Conservation (phyloP, 2,888 invertebrate genomes). For the Andrena minutula region DNA sequence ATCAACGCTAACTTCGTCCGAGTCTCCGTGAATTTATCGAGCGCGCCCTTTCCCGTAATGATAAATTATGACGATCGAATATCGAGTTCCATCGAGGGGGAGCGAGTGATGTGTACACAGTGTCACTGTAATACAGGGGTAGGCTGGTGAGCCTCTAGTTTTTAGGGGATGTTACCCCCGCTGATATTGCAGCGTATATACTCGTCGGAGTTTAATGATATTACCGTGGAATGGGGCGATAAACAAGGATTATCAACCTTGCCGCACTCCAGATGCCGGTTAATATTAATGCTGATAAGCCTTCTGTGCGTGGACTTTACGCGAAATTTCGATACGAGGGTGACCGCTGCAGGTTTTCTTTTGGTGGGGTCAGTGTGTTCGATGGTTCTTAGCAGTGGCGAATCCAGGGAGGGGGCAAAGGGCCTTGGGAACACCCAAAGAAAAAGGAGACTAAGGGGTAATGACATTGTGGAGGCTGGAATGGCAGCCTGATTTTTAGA, state of each 20-base stretch:
- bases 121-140: constrained; percentile 30
- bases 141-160: constrained; percentile 29
- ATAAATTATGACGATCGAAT: constrained; percentile 72
- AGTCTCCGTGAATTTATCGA: constrained; percentile 62
- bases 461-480: no score
- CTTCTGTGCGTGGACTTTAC: neutral
- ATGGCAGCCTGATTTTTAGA: no score
- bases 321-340: neutral
- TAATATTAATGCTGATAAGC: constrained; percentile 28
- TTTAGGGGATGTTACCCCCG: constrained; percentile 46
- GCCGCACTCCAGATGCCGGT: neutral
- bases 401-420: no score
- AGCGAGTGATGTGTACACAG: constrained; percentile 21
- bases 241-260: constrained; percentile 43
- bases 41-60: constrained; percentile 60
- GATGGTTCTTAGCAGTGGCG: no score
- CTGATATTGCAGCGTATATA: constrained; percentile 6
- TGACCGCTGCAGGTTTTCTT: no score
- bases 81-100: constrained; percentile 46
- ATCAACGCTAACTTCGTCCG: constrained; percentile 60
- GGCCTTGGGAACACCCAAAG: no score
- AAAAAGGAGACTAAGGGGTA: no score
- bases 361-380: no score
- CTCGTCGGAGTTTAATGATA: constrained; percentile 27
- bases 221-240: constrained; percentile 22